Evolutionary conservation across 2,113 vertebrate genomes (phyloP).

Genomic region (Myanophis thanlyinensis): DNA sequence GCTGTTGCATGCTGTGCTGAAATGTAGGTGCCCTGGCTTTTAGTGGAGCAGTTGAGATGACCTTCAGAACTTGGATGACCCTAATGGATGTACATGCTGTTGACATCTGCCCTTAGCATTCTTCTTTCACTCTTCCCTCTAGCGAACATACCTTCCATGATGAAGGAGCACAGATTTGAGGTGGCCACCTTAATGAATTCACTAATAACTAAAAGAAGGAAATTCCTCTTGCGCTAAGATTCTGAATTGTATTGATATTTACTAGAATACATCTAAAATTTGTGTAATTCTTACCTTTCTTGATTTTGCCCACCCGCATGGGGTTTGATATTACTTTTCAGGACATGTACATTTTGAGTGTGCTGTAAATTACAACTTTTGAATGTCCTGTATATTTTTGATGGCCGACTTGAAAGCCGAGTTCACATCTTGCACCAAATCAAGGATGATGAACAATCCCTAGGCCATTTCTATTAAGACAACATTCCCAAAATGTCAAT

Average conservation of each 20-base stretch:
- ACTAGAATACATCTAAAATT: neutral
- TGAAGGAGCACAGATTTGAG: neutral
- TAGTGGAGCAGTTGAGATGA: neutral
- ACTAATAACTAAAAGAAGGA: neutral
- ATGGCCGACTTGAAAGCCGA: neutral
- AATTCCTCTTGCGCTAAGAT: neutral
- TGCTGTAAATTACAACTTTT: neutral
- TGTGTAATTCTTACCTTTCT: neutral
- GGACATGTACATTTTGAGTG: neutral
- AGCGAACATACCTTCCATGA: neutral
- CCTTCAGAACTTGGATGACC: neutral
- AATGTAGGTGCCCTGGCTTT: neutral
- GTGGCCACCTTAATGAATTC: neutral
- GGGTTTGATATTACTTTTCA: neutral
- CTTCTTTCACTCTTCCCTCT: neutral
- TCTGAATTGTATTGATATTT: neutral
- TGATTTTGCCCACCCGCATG: neutral
- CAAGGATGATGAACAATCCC: neutral
- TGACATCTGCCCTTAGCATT: neutral
- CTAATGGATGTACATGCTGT: neutral
- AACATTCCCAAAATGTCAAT: neutral
- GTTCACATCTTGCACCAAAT: neutral
- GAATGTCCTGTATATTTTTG: neutral
- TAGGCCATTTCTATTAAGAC: neutral
- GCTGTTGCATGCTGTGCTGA: neutral